Base-by-base conservation (phyloP, 2,888 invertebrate species). In the Netelia melanura region DNA sequence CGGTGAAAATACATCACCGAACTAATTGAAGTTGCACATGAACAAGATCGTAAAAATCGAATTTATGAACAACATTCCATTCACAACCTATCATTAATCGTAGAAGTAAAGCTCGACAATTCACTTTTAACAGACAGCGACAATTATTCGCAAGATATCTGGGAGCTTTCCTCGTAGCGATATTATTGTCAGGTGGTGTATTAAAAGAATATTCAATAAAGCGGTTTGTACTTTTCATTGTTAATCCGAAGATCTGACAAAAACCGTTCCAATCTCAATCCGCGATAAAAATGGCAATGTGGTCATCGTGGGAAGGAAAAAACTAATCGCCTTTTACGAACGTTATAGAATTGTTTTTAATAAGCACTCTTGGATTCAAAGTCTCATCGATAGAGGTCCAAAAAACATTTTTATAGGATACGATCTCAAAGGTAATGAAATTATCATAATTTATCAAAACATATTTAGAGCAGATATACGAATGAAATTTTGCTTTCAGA, bases 151-250 rank as follows among this genome's bases (percentile, higher is more conserved):
- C 21, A 10, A 64, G 0, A 1, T 21, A 30, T 58, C 17, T 8
- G 6, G 6, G 17, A 5, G 11, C 38, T 10, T 21, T 2, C 74
- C 21, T 38, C 17, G 10, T 65, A 62, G 58, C 65, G n/a, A 56
- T 74, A 43, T 48, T 21, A 25, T 67, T 75, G 43, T 21, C 21
- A 23, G 64, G 61, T 84, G 68, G 62, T 77, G 83, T 83, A 70
- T 71, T 70, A 54, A 84, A 44, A 43, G 21, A 43, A 44, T 72
- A 65, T 64, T 77, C 23, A 87, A 86, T 86, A 87, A 86, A 87
- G n/a, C 68, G 68, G 61, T 86, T 87, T 82, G 71, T 85, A 85
- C 70, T 84, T 82, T 87, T 80, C 52, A 74, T 70, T 77, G 80
- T 85, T 85, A 58, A 77, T 25, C 23, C 1, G n/a, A 58, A 21